phyloP scores from a whole-genome alignment of 2,113 vertebrate species.

The Upupa epops region DNA sequence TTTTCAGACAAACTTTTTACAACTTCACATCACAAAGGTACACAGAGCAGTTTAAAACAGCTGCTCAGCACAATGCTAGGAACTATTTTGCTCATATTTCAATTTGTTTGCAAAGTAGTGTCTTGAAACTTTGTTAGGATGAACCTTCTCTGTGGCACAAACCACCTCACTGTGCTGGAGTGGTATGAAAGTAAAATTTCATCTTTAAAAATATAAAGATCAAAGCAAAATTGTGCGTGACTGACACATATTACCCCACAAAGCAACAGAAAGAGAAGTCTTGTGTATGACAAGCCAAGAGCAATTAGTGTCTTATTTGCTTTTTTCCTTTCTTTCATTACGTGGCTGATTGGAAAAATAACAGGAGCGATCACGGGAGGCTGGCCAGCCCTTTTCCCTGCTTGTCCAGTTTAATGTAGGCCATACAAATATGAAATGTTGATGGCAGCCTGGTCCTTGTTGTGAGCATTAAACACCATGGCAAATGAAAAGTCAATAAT shows the following conservation, averaged over 20 bases:
- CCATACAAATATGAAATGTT: constrained; percentile 12
- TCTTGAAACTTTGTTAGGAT: not conserved
- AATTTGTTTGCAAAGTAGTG: not conserved
- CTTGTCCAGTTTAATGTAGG: not conserved
- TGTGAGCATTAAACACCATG: constrained; percentile 53
- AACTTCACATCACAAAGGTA: not conserved
- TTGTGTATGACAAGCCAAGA: not conserved
- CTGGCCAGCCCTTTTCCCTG: not conserved
- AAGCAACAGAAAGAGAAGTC: not conserved
- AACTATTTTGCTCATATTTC: not conserved
- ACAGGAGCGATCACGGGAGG: not conserved
- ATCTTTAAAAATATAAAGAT: not conserved
- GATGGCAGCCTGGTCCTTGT: constrained; percentile 2
- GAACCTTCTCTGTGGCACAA: not conserved
- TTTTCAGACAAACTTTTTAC: constrained; percentile 5
- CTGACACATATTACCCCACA: not conserved
- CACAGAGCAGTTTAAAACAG: not conserved
- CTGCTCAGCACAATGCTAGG: not conserved
- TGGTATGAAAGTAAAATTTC: not conserved
- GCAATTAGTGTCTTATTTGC: not conserved
- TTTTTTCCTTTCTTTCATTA: not conserved
- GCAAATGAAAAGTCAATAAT: constrained; percentile 59
- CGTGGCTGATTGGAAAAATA: not conserved
- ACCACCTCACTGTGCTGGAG: not conserved
- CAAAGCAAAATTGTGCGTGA: not conserved